Evolutionary conservation across 2,888 invertebrate genomes (phyloP).

Genomic region (Rhabditophanes sp.): DNA sequence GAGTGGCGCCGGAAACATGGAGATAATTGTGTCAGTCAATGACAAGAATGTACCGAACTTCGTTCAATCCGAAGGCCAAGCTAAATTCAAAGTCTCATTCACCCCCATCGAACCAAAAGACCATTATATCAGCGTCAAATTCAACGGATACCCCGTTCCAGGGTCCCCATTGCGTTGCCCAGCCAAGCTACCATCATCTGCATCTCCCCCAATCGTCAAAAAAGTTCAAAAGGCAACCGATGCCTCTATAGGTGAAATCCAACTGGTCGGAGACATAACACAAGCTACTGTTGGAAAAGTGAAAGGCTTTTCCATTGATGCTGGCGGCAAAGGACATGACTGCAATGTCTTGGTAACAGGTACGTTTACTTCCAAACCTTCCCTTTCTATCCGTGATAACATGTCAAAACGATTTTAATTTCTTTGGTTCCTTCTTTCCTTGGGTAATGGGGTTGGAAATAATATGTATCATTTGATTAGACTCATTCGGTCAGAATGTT

Average conservation of each 20-base stretch:
- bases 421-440: constrained; percentile 4
- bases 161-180: constrained; percentile 15
- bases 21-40: constrained; percentile 88
- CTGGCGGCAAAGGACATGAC: constrained; percentile 23
- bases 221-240: constrained; percentile 1
- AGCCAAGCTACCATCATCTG: constrained; percentile 2
- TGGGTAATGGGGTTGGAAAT: constrained; percentile 1
- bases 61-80: constrained; percentile 81
- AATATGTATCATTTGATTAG: constrained; percentile 1
- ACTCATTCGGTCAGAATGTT: constrained; percentile 6
- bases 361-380: constrained; percentile 12
- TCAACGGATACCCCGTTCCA: constrained; percentile 50
- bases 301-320: constrained; percentile 39
- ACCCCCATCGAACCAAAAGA: constrained; percentile 81
- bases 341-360: constrained; percentile 42
- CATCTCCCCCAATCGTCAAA: neutral
- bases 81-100: constrained; percentile 80
- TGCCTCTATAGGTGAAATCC: constrained; percentile 13
- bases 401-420: constrained; percentile 3
- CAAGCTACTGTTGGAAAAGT: constrained; percentile 23
- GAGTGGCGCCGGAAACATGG: constrained; percentile 79
- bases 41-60: constrained; percentile 93
- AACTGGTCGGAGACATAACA: constrained; percentile 15
- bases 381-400: constrained; percentile 5
- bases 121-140: constrained; percentile 74